Base-by-base conservation (phyloP, 2,888 invertebrate species). In the Pyrgus malvae region DNA sequence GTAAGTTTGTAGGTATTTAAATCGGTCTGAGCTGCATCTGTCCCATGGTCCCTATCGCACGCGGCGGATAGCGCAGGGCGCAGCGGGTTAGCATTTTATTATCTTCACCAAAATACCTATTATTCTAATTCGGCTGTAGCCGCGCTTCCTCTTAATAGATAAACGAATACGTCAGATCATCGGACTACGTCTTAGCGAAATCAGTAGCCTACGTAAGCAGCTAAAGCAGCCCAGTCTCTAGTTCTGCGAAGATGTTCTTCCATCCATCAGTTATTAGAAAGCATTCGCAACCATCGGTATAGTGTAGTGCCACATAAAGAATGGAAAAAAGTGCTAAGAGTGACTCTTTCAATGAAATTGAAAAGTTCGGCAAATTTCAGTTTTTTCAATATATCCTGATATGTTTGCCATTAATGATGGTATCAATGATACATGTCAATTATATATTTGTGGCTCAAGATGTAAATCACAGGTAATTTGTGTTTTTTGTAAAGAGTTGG, bases 401-500 rank as follows among this genome's bases (percentile, higher is more conserved):
- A 65, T 79, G 81, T 68, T 64, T 83, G 21, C 72, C 82, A 1
- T 45, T 84, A 5, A 60, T 78, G 53, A 72, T 78, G 67, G 76
- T 82, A 23, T 76, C 83, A 2, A 85, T 85, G 83, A 74, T 78
- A 37, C 78, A 83, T 57, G 78, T 83, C n/a, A 85, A 85, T 60
- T 85, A 81, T 65, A 74, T 84, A 48, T 84, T 85, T 65, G 81
- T 83, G 37, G 81, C 85, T 19, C 80, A 82, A 68, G 73, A 80
- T 62, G 68, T 76, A 23, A 68, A 76, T 42, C 78, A 80, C 64
- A 80, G 85, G 83, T 82, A 69, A n/a, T n/a, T n/a, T n/a, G n/a
- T n/a, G n/a, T n/a, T n/a, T n/a, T n/a, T n/a, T n/a, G n/a, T n/a
- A n/a, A n/a, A n/a, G n/a, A n/a, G n/a, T n/a, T n/a, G n/a, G n/a